phyloP scores from a whole-genome alignment of 1,140 invertebrate species.

The Meloidogyne hapla region DNA sequence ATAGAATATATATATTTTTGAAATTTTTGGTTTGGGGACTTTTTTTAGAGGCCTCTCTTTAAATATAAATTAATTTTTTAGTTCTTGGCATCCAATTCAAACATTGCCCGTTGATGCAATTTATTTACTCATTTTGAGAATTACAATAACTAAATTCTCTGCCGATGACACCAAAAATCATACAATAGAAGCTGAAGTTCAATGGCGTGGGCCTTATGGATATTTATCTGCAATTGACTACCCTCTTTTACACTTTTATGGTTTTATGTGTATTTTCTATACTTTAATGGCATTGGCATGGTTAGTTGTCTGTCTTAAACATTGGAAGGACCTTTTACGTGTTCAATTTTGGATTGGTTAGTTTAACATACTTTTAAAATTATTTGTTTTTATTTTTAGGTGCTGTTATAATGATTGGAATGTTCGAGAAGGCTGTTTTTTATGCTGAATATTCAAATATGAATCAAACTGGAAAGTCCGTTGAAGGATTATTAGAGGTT shows the following conservation, averaged over 20 bases:
- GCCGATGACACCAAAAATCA: slow-evolving; percentile 20
- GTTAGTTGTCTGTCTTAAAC: slow-evolving; percentile 77
- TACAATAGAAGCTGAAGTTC: slow-evolving; percentile 54
- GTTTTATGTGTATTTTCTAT: slow-evolving; percentile 84
- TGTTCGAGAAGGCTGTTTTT: slow-evolving; percentile 76
- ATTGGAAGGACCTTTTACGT: slow-evolving; percentile 82
- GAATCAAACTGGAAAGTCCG: slow-evolving; percentile 74
- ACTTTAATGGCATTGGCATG: slow-evolving; percentile 78
- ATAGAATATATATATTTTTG: neutral
- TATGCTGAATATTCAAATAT: slow-evolving; percentile 82
- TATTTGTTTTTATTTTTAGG: slow-evolving; percentile 37
- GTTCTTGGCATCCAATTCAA: slow-evolving; percentile 60
- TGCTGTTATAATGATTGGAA: slow-evolving; percentile 56
- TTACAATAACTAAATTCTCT: slow-evolving; percentile 35
- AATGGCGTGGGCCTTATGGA: slow-evolving; percentile 61
- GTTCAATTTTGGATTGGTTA: slow-evolving; percentile 86
- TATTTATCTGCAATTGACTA: slow-evolving; percentile 62
- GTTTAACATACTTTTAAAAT: neutral
- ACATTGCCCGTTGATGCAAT: slow-evolving; percentile 57
- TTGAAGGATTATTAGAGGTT: slow-evolving; percentile 63
- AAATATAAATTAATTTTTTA: slow-evolving; percentile 33
- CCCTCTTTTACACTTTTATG: slow-evolving; percentile 74
- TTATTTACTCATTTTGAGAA: slow-evolving; percentile 60
- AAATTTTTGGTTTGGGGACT: neutral
- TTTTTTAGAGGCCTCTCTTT: neutral